Conservation (phyloP, 2,113 vertebrate genomes). For the Ctenodactylus gundi region DNA sequence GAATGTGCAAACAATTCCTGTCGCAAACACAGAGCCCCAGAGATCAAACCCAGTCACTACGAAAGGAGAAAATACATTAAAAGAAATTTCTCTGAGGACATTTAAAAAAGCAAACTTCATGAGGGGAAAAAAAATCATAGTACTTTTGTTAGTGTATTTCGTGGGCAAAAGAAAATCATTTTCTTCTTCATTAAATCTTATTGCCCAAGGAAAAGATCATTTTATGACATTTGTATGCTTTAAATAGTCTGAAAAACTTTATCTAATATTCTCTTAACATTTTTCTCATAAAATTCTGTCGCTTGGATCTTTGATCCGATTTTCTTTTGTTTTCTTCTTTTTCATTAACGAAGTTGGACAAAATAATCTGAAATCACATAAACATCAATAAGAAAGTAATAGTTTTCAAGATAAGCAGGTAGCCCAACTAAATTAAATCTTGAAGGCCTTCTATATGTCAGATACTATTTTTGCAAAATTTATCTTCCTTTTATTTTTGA, state of each 20-base stretch:
- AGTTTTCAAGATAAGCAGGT: background rate
- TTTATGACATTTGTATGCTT: background rate
- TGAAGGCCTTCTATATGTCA: background rate
- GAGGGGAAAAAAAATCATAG: background rate
- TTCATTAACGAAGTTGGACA: background rate
- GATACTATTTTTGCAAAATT: background rate
- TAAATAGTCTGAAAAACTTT: background rate
- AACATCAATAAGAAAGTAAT: background rate
- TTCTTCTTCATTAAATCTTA: background rate
- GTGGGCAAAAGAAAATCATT: background rate
- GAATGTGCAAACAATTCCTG: slow-evolving; percentile 92
- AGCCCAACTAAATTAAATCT: background rate
- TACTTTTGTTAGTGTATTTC: background rate
- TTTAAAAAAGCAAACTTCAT: background rate
- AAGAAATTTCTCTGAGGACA: background rate
- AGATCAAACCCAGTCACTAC: slow-evolving; percentile 92
- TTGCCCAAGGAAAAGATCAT: background rate
- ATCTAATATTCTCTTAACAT: background rate
- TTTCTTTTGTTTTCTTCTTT: background rate
- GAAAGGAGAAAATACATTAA: slow-evolving; percentile 53
- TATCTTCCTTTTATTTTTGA: background rate
- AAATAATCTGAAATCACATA: background rate
- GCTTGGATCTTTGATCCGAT: background rate
- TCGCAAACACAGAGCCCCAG: slow-evolving; percentile 92
- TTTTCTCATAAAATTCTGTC: background rate